These are phyloP conservation scores for Tipula helvola DNA, from an alignment of 2,888 invertebrate genomes.

Conservation along the genomic window DNA sequence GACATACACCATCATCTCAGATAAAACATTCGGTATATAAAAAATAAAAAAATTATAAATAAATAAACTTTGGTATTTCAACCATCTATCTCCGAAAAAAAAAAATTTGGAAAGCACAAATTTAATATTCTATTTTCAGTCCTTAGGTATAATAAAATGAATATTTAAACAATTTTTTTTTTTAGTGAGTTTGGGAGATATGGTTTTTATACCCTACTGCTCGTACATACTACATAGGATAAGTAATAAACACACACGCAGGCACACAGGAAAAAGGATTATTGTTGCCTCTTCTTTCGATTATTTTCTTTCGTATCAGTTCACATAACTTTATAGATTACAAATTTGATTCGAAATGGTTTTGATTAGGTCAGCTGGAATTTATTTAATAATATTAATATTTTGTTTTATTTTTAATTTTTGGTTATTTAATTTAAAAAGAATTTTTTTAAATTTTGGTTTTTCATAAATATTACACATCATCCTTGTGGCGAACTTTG, in stretches of 20 bases:
- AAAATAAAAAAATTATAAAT: background rate
- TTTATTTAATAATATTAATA: background rate
- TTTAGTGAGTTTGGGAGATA: background rate
- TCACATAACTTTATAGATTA: background rate
- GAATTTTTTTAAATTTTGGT: background rate
- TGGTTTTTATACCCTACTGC: background rate
- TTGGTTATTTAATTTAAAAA: too few species aligned
- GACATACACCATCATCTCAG: background rate
- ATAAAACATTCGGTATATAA: background rate
- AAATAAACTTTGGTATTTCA: background rate
- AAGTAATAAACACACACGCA: background rate
- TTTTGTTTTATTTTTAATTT: background rate
- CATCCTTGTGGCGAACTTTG: too few species aligned
- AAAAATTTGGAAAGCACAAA: background rate
- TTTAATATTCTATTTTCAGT: background rate
- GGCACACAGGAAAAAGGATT: background rate
- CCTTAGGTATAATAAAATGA: background rate
- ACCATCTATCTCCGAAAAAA: background rate
- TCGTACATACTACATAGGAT: background rate
- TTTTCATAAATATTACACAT: background rate
- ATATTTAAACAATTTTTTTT: background rate
- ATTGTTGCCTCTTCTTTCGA: background rate
- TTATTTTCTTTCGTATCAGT: background rate
- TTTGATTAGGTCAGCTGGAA: background rate
- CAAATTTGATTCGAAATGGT: background rate